These are phyloP conservation scores for Otis tarda DNA, from an alignment of 2,113 vertebrate species.

Conservation along the genomic window DNA sequence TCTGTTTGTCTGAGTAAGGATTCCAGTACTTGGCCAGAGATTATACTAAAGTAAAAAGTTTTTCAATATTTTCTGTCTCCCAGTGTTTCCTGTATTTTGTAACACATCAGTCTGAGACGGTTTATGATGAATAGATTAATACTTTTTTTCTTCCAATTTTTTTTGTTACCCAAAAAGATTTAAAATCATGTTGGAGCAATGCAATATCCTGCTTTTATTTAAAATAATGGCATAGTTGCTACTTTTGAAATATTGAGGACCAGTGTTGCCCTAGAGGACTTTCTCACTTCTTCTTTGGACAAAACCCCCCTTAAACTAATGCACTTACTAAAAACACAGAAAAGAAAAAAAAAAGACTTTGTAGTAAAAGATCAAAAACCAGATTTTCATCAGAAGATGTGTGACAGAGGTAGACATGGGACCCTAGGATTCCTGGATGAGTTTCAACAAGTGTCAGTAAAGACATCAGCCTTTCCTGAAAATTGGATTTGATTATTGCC, in stretches of 20 bases:
- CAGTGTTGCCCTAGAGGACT: background rate
- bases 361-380: background rate
- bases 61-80: background rate
- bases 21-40: background rate
- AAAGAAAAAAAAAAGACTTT: background rate
- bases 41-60: background rate
- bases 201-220: background rate
- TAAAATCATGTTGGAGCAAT: background rate
- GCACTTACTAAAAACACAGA: background rate
- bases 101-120: background rate
- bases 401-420: background rate
- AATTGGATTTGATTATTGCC: background rate
- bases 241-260: background rate
- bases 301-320: background rate
- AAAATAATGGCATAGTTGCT: background rate
- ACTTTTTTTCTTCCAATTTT: background rate
- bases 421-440: background rate
- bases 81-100: background rate
- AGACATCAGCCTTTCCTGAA: background rate
- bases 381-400: background rate
- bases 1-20: background rate
- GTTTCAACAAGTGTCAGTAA: background rate
- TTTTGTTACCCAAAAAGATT: background rate
- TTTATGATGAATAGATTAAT: background rate
- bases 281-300: background rate